Evolutionary conservation across 2,113 vertebrate genomes (phyloP).

Genomic region (sheep (Ovis aries)): ARS-UI_Ramb_v3.0 NC_056054.1:252033001-252033500

Average conservation of each 20-base stretch:
- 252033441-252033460: background rate
- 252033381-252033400: conserved; percentile 5
- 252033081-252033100: conserved; percentile 48
- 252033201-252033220: conserved; percentile 53
- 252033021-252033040: conserved; percentile 24
- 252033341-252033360: conserved; percentile 44
- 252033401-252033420: background rate
- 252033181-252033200: background rate
- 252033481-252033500: background rate
- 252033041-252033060: background rate
- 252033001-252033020: background rate
- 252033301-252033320: conserved; percentile 57
- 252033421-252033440: background rate
- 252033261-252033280: conserved; percentile 35
- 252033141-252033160: background rate
- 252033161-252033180: background rate
- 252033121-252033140: background rate
- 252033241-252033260: conserved; percentile 43
- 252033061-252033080: background rate
- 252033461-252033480: background rate
- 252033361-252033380: conserved; percentile 1
- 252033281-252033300: conserved; percentile 54
- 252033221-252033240: conserved; percentile 50
- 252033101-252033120: background rate
- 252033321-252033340: conserved; percentile 46